These are phyloP conservation scores for Adela reaumurella DNA, from an alignment of 2,888 invertebrate genomes.

Conservation along the genomic window DNA sequence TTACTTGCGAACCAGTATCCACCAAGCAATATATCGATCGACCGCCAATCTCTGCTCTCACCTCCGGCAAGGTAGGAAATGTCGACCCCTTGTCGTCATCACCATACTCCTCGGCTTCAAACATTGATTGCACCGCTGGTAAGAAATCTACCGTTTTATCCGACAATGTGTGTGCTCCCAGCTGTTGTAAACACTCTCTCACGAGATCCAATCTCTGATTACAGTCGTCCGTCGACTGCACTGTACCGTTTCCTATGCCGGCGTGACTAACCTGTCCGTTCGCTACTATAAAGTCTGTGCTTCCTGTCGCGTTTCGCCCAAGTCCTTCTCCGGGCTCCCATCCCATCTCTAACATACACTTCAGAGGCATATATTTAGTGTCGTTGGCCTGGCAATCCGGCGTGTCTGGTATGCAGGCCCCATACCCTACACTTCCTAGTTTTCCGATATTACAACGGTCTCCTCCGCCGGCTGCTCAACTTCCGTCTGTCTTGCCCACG, in stretches of 20 bases:
- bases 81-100: neutral
- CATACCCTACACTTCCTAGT: no score
- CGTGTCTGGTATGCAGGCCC: neutral
- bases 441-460: no score
- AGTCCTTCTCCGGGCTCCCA: no score
- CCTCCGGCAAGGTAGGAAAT: neutral
- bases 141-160: neutral
- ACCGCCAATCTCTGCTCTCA: neutral
- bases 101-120: neutral
- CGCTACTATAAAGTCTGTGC: no score
- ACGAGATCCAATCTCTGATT: no score
- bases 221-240: no score
- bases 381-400: neutral
- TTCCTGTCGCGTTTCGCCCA: no score
- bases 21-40: neutral
- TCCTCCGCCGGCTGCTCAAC: neutral
- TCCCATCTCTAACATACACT: no score
- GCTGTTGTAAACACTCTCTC: no score
- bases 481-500: neutral
- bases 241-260: no score
- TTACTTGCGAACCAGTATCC: slow-evolving; percentile 2
- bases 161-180: no score
- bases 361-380: neutral
- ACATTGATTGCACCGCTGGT: neutral
- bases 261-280: no score